Percentiles rank a stretch among this genome's conserved stretches.
These are phyloP conservation scores for Epizoanthus scotinus DNA, from an alignment of 92 coral and sea anemone genomes.

Conservation along the genomic window DNA sequence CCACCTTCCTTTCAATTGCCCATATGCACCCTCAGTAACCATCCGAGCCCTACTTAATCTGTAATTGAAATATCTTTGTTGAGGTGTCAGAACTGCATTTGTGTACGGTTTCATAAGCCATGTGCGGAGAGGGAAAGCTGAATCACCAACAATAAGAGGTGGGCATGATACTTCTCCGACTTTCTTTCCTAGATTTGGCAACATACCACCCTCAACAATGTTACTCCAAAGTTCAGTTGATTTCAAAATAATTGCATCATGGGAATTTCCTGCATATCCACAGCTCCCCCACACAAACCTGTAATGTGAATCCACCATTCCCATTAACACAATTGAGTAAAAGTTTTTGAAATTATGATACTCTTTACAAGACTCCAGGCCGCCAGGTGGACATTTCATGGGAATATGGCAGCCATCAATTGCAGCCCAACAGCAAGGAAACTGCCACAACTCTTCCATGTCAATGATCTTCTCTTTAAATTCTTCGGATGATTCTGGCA, in stretches of 20 bases:
- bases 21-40: too few relatives aligned
- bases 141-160: too few relatives aligned
- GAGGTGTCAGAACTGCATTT: too few relatives aligned
- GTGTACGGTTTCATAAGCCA: too few relatives aligned
- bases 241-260: neutral
- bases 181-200: too few relatives aligned
- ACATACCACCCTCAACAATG: too few relatives aligned
- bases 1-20: constrained; percentile 36
- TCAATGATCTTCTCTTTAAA: constrained; percentile 37
- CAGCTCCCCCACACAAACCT: constrained; percentile 20
- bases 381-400: neutral
- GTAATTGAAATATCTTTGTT: too few relatives aligned
- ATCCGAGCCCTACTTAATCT: too few relatives aligned
- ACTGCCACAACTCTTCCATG: constrained; percentile 51
- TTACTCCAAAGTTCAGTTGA: neutral
- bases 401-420: constrained; percentile 48
- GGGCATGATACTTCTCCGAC: too few relatives aligned
- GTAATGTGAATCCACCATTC: constrained; percentile 20
- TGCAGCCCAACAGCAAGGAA: constrained; percentile 44
- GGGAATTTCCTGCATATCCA: constrained; percentile 23
- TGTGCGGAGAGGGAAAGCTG: too few relatives aligned
- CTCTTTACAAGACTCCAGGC: too few relatives aligned
- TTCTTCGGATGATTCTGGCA: constrained; percentile 46
- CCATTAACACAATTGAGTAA: constrained; percentile 11
- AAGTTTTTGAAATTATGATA: constrained; percentile 11